Evolutionary conservation across 2,888 invertebrate species (phyloP).

Genomic region (Fragum whitleyi): DNA sequence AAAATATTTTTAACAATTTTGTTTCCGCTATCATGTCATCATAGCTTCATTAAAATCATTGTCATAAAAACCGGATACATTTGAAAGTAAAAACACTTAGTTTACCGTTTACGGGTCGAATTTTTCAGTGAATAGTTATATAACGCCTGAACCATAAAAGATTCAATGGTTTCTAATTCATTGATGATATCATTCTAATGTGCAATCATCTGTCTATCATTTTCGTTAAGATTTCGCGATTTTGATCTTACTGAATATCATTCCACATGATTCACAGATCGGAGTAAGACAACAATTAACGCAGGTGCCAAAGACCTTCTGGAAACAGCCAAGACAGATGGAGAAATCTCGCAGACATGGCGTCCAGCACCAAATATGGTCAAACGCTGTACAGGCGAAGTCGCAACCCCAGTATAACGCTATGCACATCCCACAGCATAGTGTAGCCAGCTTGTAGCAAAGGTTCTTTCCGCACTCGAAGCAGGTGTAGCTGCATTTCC

Average conservation of each 20-base stretch:
- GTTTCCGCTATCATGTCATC: too few species aligned
- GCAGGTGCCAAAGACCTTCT: conserved; percentile 83
- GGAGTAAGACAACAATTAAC: conserved; percentile 87
- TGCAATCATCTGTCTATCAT: too few species aligned
- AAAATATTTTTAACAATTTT: too few species aligned
- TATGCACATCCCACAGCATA: conserved; percentile 89
- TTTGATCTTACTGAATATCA: conserved; percentile 68
- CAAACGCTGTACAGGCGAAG: conserved; percentile 86
- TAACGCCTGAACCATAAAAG: too few species aligned
- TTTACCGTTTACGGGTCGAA: too few species aligned
- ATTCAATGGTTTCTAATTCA: too few species aligned
- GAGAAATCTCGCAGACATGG: conserved; percentile 89
- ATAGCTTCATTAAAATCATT: too few species aligned
- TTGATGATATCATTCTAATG: too few species aligned
- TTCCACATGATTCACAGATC: conserved; percentile 88
- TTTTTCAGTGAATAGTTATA: too few species aligned
- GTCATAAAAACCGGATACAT: too few species aligned
- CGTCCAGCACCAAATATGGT: conserved; percentile 90
- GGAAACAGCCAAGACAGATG: conserved; percentile 86
- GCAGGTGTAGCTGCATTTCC: conserved; percentile 88
- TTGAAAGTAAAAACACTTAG: too few species aligned
- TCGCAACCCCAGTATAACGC: conserved; percentile 87
- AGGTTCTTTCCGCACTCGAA: conserved; percentile 89
- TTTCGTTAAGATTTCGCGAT: conserved; percentile 41
- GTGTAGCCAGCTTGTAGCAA: conserved; percentile 89